Conservation (phyloP, 1,140 invertebrate genomes). For the Trigoniulus corallinus region DNA sequence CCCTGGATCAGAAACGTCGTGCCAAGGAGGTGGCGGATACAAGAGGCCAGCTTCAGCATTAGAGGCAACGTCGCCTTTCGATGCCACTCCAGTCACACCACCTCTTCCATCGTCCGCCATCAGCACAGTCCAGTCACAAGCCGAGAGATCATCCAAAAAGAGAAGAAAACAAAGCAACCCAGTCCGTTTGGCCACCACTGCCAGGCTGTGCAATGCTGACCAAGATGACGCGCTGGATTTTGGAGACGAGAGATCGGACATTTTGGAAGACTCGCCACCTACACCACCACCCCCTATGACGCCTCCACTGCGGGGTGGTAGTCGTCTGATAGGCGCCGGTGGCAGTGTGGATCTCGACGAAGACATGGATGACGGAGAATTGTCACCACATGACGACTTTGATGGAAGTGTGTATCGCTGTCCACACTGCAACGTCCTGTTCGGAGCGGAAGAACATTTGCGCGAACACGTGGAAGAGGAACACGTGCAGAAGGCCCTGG, state of each 20-base stretch:
- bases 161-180: constrained; percentile 26
- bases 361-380: constrained; percentile 1
- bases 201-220: background rate
- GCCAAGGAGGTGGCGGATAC: too few relatives aligned
- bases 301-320: too few relatives aligned
- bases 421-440: constrained; percentile 17
- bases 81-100: too few relatives aligned
- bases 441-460: constrained; percentile 16
- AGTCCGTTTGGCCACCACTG: constrained; percentile 12
- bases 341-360: background rate
- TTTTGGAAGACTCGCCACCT: too few relatives aligned
- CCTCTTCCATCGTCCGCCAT: too few relatives aligned
- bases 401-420: constrained; percentile 12
- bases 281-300: too few relatives aligned
- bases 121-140: too few relatives aligned
- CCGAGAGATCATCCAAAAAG: constrained; percentile 23
- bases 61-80: too few relatives aligned
- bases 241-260: background rate
- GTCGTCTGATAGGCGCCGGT: background rate
- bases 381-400: constrained; percentile 3
- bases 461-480: constrained; percentile 20
- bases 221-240: background rate
- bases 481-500: constrained; percentile 17
- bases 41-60: too few relatives aligned
- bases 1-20: too few relatives aligned